Base-by-base conservation (phyloP, 2,888 invertebrate species). In the Pecten maximus region DNA sequence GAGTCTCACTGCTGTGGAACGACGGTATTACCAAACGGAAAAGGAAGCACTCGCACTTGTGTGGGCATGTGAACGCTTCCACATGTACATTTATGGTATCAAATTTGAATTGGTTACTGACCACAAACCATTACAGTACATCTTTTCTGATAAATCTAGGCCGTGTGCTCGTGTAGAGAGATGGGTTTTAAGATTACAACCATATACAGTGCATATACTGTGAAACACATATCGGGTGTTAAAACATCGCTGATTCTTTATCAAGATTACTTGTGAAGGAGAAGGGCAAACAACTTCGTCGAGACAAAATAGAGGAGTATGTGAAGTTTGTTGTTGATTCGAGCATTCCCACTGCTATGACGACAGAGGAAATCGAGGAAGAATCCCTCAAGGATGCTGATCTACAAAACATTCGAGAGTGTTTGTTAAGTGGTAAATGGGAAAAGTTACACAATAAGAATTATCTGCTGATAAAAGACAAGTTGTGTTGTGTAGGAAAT, bases 141-240 rank as follows among this genome's bases (percentile, higher is more conserved):
- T 95, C 12, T 94, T 94, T 40, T 92, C 91, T 6, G 90, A 92
- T 16, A 93, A 48, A 23, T 93, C 94, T 16, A 94, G 93, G 89
- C 94, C 94, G 0, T 91, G 93, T 91, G 93, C 95, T 1, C 88
- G 94, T 35, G 92, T 96, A 6, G 94, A 94, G 91, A 86, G 94
- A 28, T 94, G 94, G 94, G 60, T 92, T n/a, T 90, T 95, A 23
- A 35, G 93, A 39, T 40, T 95, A n/a, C 93, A 92, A 87, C 91
- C 89, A 28, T 95, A 92, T 86, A 89, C n/a, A n/a, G n/a, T n/a
- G n/a, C n/a, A 88, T 93, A 93, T 35, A 89, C 40, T 3, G 92
- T 92, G 0, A 88, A 74, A 28, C 87, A 92, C 50, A 92, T 92
- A 12, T 88, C 90, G 3, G 92, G 92, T 19, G 28, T 12, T 12